Evolutionary conservation across 1,140 invertebrate species (phyloP).

Genomic region (Oryctes rhinoceros): DNA sequence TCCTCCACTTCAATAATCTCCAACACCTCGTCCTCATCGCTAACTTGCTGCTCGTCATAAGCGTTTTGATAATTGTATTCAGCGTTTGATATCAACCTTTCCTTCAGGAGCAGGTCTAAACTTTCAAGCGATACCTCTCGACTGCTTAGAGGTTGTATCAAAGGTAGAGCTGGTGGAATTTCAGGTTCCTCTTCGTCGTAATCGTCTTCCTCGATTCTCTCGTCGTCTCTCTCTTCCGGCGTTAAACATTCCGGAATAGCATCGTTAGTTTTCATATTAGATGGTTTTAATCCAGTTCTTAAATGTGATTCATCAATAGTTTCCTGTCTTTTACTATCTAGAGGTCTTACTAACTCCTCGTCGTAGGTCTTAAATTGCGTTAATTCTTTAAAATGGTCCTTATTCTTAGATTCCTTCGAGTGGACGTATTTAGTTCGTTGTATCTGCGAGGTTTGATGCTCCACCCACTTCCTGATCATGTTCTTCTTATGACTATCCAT

Average conservation of each 20-base stretch:
- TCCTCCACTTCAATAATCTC: slow-evolving; percentile 87
- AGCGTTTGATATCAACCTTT: slow-evolving; percentile 68
- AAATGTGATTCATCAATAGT: slow-evolving; percentile 67
- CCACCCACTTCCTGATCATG: slow-evolving; percentile 94
- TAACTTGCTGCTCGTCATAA: slow-evolving; percentile 50
- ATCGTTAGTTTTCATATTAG: slow-evolving; percentile 47
- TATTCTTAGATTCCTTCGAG: slow-evolving; percentile 57
- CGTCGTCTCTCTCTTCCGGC: slow-evolving; percentile 57
- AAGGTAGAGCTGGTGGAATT: slow-evolving; percentile 77
- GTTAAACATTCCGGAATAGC: slow-evolving; percentile 55
- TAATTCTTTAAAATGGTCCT: slow-evolving; percentile 67
- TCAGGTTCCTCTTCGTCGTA: slow-evolving; percentile 76
- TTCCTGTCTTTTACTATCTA: slow-evolving; percentile 62
- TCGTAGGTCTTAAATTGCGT: slow-evolving; percentile 71
- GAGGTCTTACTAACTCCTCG: slow-evolving; percentile 65
- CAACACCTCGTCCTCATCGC: slow-evolving; percentile 74
- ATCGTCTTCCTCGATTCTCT: slow-evolving; percentile 66
- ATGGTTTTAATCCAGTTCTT: slow-evolving; percentile 65
- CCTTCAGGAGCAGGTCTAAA: slow-evolving; percentile 73
- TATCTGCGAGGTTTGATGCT: slow-evolving; percentile 86
- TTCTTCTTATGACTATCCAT: slow-evolving; percentile 92
- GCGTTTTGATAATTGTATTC: slow-evolving; percentile 58
- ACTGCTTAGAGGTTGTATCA: slow-evolving; percentile 78
- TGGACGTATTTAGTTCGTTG: slow-evolving; percentile 64
- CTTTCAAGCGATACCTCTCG: slow-evolving; percentile 82